Evolutionary conservation across 2,797 vertebrate genomes (phyloP), one percentile per base, ranked within the genome.

Genomic region (Crenuchus spilurus): DNA sequence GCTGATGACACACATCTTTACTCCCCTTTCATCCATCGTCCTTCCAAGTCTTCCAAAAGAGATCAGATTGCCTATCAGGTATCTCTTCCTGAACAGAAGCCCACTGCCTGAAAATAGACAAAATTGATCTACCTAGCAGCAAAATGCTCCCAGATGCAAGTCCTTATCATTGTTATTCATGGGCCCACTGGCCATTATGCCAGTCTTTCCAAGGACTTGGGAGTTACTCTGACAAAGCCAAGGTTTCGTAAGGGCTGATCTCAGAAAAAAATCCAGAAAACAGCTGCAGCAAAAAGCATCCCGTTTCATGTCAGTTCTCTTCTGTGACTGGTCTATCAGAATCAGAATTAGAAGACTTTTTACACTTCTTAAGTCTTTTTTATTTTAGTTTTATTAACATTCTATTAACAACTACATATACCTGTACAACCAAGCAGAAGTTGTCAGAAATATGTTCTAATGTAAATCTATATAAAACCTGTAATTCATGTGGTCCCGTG

Each of bases 31-130:
- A 51, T 33, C 28, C 28, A 51, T 28, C 37, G 2, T 55, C 22
- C 67, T 58, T 24, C 18, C 14, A 49, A 46, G n/a, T 51, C 44
- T 51, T 39, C 24, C n/a, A 1, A 28, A 62, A 30, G 6, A 61
- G 26, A 37, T n/a, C 24, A 28, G n/a, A 39, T 28, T 51, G 9
- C 44, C 33, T 71, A 28, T 72, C 39, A 63, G 39, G 4, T 37
- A 30, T 62, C 44, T 28, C 60, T 42, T 62, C 39, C 60, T 62
- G 39, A 62, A 62, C 42, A 4, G 14, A 31, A 6, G n/a, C 46
- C 46, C n/a, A 72, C 14, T 39, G 33, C 28, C 46, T 62, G 31
- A 72, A 62, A 37, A 39, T 48, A 51, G 30, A 60, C 30, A 18
- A 72, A 61, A 55, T 65, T 33, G 22, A 55, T 57, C 39, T 9